phyloP scores from a whole-genome alignment of 2,888 invertebrate genomes.

The Hofmannophila pseudospretella region DNA sequence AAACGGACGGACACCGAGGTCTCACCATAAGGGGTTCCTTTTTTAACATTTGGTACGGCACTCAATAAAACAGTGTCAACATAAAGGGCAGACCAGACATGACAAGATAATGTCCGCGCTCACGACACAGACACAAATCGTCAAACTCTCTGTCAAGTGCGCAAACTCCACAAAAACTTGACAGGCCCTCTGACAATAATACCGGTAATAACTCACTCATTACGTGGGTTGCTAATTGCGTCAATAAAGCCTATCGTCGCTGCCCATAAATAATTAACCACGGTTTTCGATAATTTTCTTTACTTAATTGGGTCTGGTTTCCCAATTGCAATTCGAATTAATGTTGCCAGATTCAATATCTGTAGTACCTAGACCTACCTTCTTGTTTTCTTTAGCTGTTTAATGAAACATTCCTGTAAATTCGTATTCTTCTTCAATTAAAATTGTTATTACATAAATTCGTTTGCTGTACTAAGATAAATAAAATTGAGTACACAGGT shows the following conservation, averaged over 20 bases:
- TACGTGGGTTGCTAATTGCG: slow-evolving; percentile 41
- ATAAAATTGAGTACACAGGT: too few relatives aligned
- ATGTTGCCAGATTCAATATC: slow-evolving; percentile 24
- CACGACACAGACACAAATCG: too few relatives aligned
- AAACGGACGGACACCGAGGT: too few relatives aligned
- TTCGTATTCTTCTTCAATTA: too few relatives aligned
- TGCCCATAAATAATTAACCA: slow-evolving; percentile 49
- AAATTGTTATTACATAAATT: too few relatives aligned
- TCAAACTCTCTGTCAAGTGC: too few relatives aligned
- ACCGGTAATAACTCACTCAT: slow-evolving; percentile 9
- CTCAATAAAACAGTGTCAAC: background rate
- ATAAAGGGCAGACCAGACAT: background rate
- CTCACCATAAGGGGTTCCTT: too few relatives aligned
- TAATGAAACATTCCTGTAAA: too few relatives aligned
- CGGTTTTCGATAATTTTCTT: slow-evolving; percentile 55
- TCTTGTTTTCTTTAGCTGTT: too few relatives aligned
- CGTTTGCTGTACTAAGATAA: too few relatives aligned
- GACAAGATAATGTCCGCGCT: slow-evolving; percentile 4
- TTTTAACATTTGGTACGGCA: too few relatives aligned
- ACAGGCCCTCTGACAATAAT: slow-evolving; percentile 3
- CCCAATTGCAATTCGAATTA: slow-evolving; percentile 41
- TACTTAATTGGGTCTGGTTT: slow-evolving; percentile 66
- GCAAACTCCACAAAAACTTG: slow-evolving; percentile 1
- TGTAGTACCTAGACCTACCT: too few relatives aligned
- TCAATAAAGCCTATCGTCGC: slow-evolving; percentile 41